These are phyloP conservation scores for Neotoxoptera formosana DNA, from an alignment of 1,140 invertebrate genomes.

Conservation along the genomic window DNA sequence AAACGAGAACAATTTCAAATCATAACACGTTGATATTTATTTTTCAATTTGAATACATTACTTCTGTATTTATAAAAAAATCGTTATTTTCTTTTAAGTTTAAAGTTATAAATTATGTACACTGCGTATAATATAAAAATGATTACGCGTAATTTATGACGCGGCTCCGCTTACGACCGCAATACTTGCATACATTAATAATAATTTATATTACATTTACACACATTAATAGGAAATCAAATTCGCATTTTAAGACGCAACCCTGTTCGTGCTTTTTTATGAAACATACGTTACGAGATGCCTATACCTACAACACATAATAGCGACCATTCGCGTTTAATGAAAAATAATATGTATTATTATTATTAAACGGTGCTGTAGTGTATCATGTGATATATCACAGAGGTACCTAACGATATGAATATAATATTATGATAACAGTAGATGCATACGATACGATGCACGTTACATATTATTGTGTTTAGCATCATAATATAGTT, in stretches of 20 bases:
- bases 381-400: background rate
- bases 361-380: background rate
- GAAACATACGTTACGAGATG: background rate
- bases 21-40: background rate
- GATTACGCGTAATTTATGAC: conserved; percentile 10
- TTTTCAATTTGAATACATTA: conserved; percentile 11
- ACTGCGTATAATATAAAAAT: conserved; percentile 9
- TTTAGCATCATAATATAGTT: too few relatives aligned
- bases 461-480: background rate
- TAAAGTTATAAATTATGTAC: conserved; percentile 19
- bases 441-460: background rate
- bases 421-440: background rate
- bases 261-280: background rate
- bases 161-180: background rate
- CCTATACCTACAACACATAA: background rate
- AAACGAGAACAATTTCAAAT: background rate
- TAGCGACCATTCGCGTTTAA: background rate
- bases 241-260: background rate
- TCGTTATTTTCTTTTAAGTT: background rate
- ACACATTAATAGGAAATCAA: conserved; percentile 12
- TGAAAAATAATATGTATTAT: conserved; percentile 6
- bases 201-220: conserved; percentile 15
- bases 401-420: too few relatives aligned
- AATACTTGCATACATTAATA: conserved; percentile 18
- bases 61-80: background rate